Evolutionary conservation across 2,888 invertebrate species (phyloP), one percentile per base, ranked within the genome.

Genomic region (Pedicia rivosa): DNA sequence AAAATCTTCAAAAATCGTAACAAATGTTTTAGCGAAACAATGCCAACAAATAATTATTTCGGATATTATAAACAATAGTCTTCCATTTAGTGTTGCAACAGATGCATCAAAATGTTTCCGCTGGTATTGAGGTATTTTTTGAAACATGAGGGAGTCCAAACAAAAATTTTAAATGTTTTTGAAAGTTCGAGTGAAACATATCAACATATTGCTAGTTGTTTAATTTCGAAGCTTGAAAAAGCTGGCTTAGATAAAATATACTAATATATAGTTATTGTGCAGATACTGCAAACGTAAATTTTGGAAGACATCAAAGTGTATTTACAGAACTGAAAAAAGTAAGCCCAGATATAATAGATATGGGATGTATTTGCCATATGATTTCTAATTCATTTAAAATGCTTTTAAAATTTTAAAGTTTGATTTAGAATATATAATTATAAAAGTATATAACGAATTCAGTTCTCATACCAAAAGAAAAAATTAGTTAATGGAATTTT

Each of bases 231-330:
- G 13, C 17, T 32, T 32, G 27, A 32, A 22, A 38, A 38, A 32
- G 32, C 32, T 10, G 13, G 31, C 12, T 26, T 37, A n/a, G 25
- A 33, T 26, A 24, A 24, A 16, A 37, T 24, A n/a, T n/a, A 26
- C 32, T 12, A 17, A 32, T 37, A 25, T 29, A 16, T 13, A 33
- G 37, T 19, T 37, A 32, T 32, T 37, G 32, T 15, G 37, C 20
- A 15, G 37, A 37, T 26, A 37, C 32, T 33, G 37, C 37, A 9
- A 33, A 24, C 22, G 31, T 37, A 16, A 37, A 37, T 24, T 37
- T 37, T 37, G 32, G 24, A 16, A 16, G 22, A 14, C 29, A 31
- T 31, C 30, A 37, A 20, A 29, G 29, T 16, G 29, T 29, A 9
- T 15, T 29, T 29, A 29, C 16, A 15, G 29, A 29, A 14, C 16